Conservation (phyloP, 2,888 invertebrate species). For the Drosophila histrio region DNA sequence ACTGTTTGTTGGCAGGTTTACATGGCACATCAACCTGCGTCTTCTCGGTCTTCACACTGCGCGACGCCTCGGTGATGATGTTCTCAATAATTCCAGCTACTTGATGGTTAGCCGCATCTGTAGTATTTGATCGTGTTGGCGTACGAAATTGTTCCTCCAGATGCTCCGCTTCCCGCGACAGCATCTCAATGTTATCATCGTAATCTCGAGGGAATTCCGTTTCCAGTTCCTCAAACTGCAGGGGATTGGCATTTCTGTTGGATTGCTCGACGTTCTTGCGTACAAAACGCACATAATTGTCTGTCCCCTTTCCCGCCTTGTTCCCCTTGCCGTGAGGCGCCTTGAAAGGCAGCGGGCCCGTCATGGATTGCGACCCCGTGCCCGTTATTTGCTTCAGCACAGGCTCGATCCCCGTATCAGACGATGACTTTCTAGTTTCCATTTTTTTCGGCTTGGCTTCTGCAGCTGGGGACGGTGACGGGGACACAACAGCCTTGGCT, state of each 20-base stretch:
- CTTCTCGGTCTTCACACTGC: slow-evolving; percentile 61
- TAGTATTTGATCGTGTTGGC: slow-evolving; percentile 69
- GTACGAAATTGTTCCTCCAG: slow-evolving; percentile 84
- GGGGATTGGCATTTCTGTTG: slow-evolving; percentile 75
- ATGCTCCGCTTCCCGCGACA: slow-evolving; percentile 84
- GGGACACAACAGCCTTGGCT: slow-evolving; percentile 46
- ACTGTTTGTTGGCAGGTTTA: slow-evolving; percentile 55
- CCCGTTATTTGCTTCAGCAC: slow-evolving; percentile 46
- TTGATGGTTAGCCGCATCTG: slow-evolving; percentile 60
- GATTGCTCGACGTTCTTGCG: slow-evolving; percentile 83
- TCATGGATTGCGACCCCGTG: slow-evolving; percentile 50
- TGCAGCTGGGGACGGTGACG: slow-evolving; percentile 25
- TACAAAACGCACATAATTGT: slow-evolving; percentile 80
- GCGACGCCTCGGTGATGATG: slow-evolving; percentile 71
- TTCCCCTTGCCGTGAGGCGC: slow-evolving; percentile 30
- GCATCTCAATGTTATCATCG: slow-evolving; percentile 84
- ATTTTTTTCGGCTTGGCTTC: slow-evolving; percentile 54
- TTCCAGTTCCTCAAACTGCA: slow-evolving; percentile 82
- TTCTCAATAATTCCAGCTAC: slow-evolving; percentile 70
- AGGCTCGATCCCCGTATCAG: slow-evolving; percentile 70
- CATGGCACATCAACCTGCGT: slow-evolving; percentile 62
- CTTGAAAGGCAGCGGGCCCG: slow-evolving; percentile 47
- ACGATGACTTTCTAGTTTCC: slow-evolving; percentile 68
- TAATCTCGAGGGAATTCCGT: slow-evolving; percentile 84
- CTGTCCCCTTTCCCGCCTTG: slow-evolving; percentile 42